Percentiles rank a stretch among this genome's conserved stretches.
Conservation (phyloP, 2,113 vertebrate species). For the Trematomus loennbergii region DNA sequence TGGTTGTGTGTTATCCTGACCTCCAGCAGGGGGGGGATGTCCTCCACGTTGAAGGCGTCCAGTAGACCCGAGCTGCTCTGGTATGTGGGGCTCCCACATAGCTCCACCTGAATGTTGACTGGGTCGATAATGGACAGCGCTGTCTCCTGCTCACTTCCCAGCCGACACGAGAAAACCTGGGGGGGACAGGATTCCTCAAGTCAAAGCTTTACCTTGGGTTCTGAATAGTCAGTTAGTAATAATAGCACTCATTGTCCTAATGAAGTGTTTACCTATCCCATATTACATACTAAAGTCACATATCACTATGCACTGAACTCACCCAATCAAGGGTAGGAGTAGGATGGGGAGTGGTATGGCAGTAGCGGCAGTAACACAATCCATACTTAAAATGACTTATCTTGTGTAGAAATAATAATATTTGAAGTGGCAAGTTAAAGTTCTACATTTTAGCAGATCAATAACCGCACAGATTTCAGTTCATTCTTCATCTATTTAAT, state of each 20-base stretch:
- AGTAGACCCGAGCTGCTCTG: conserved; percentile 93
- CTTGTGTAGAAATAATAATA: background rate
- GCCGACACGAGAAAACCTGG: conserved; percentile 95
- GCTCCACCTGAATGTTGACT: conserved; percentile 94
- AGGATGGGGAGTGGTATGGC: background rate
- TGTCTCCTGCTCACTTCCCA: conserved; percentile 95
- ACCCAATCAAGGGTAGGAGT: background rate
- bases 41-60: conserved; percentile 96
- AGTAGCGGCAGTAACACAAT: background rate
- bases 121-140: conserved; percentile 97
- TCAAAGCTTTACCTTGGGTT: background rate
- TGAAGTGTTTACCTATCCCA: background rate
- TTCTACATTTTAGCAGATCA: background rate
- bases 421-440: background rate
- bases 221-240: background rate
- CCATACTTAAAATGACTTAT: background rate
- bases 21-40: conserved; percentile 96
- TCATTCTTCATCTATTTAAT: background rate
- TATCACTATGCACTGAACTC: background rate
- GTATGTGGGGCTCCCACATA: conserved; percentile 94
- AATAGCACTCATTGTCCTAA: background rate
- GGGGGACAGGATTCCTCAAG: background rate
- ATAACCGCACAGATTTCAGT: background rate
- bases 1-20: conserved; percentile 71
- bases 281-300: background rate